These are phyloP conservation scores for Oophaga pumilio DNA, from an alignment of 2,113 vertebrate species.

Conservation along the genomic window DNA sequence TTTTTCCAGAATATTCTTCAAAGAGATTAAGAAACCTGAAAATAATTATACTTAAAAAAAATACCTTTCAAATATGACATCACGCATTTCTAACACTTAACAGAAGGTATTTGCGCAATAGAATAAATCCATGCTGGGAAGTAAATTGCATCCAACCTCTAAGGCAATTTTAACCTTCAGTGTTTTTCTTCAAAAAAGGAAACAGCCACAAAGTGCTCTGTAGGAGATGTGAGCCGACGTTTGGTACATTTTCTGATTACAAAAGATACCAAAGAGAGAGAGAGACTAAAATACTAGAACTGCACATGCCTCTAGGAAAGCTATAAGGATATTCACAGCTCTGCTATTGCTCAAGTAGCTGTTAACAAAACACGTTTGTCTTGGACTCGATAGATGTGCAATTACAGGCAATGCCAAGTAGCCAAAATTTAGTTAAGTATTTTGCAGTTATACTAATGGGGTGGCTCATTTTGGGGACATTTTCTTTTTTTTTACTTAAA, in stretches of 20 bases:
- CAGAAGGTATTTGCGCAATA: constrained; percentile 31
- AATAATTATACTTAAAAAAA: constrained; percentile 9
- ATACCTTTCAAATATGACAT: constrained; percentile 29
- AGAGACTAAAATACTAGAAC: neutral
- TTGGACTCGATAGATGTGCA: neutral
- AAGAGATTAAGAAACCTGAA: neutral
- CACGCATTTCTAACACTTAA: constrained; percentile 28
- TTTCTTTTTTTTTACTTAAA: too few relatives aligned
- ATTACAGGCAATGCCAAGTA: neutral
- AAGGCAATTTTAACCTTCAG: constrained; percentile 41
- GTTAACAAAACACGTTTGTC: constrained; percentile 18
- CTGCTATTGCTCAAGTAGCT: constrained; percentile 1
- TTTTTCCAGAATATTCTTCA: neutral
- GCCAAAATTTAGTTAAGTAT: neutral
- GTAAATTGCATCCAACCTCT: constrained; percentile 44
- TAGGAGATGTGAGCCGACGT: constrained; percentile 31
- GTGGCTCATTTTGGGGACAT: too few relatives aligned
- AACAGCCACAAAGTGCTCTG: constrained; percentile 15
- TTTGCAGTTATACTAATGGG: neutral
- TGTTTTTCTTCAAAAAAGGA: constrained; percentile 25
- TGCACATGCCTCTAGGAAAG: constrained; percentile 28
- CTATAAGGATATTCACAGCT: constrained; percentile 13
- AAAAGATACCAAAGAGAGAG: neutral
- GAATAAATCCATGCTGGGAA: constrained; percentile 57
- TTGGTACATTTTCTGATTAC: constrained; percentile 48